Base-by-base conservation (phyloP, 2,113 vertebrate genomes). In the Coregonus clupeaformis region DNA sequence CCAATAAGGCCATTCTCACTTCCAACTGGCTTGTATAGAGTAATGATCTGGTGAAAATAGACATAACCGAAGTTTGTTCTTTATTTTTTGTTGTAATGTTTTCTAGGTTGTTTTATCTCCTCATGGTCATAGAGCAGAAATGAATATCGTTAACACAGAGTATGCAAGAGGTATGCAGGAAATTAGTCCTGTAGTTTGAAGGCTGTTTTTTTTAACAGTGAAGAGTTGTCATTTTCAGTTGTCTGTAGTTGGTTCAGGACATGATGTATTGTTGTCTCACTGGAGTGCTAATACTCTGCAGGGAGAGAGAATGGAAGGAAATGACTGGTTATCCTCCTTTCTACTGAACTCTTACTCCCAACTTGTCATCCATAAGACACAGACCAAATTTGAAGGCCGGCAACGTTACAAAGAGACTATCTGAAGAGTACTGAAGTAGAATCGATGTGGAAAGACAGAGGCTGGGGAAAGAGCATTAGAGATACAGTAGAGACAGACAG, bases 11-110 rank as follows among this genome's bases (percentile, higher is more conserved):
- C 63, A 76, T 91, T 89, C 87, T 87, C 79, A 88, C 91, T 91
- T 91, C 82, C 92, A 90, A 91, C 82, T 90, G 88, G 93, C 87
- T 87, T 90, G 88, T 91, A 92, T 90, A 92, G 89, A 89, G 91
- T 93, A 91, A 91, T 89, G 87, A 84, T 87, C 84, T 89, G 84
- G 71, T 90, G 90, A 88, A 91, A 89, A 13, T 65, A 29, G 22
- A 2, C 25, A 9, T 91, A 92, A 92, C 91, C 87, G 89, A 42
- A 12, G 42, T 89, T 77, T 74, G 55, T 65, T 63, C 68, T 65
- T 74, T 32, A 89, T 79, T 76, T 64, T 57, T 45, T 71, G 57
- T 67, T 60, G 60, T 12, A 42, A 12, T 42, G 36, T 42, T 42
- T 1, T n/a, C 65, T 68, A 66, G 45, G 52, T 73, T 52, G 81